Conservation (phyloP, 2,888 invertebrate genomes). For the Papilio demoleus region DNA sequence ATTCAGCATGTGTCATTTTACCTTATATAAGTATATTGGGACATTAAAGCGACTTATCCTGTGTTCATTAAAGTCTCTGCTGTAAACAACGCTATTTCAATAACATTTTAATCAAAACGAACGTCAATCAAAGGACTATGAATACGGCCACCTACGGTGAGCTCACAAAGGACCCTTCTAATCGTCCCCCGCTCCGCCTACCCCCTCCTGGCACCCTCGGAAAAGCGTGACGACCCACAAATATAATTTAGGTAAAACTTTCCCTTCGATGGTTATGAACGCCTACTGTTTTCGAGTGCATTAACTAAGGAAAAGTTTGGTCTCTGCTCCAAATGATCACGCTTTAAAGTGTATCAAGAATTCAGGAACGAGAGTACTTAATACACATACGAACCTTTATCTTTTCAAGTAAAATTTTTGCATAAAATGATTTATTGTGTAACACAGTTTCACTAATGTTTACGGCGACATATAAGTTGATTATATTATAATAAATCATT, state of each 20-base stretch:
- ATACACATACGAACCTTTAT: constrained; percentile 28
- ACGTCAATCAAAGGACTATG: constrained; percentile 55
- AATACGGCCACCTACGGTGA: constrained; percentile 71
- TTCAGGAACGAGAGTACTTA: constrained; percentile 16
- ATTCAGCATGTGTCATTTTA: background rate
- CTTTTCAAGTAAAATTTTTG: constrained; percentile 1
- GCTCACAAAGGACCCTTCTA: constrained; percentile 77
- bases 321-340: constrained; percentile 32
- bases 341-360: constrained; percentile 32
- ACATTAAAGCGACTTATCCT: no score
- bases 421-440: background rate
- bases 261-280: constrained; percentile 71
- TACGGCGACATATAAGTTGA: background rate
- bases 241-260: constrained; percentile 83
- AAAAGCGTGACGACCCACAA: constrained; percentile 84
- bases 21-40: no score
- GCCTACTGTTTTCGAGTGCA: constrained; percentile 71
- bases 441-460: background rate
- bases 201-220: constrained; percentile 58
- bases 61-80: background rate
- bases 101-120: constrained; percentile 31
- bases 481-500: background rate
- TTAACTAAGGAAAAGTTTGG: constrained; percentile 56
- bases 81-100: background rate
- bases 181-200: constrained; percentile 65